These are phyloP conservation scores for Pseudomyrmex flavicornis DNA, from an alignment of 1,140 invertebrate species.

Conservation along the genomic window DNA sequence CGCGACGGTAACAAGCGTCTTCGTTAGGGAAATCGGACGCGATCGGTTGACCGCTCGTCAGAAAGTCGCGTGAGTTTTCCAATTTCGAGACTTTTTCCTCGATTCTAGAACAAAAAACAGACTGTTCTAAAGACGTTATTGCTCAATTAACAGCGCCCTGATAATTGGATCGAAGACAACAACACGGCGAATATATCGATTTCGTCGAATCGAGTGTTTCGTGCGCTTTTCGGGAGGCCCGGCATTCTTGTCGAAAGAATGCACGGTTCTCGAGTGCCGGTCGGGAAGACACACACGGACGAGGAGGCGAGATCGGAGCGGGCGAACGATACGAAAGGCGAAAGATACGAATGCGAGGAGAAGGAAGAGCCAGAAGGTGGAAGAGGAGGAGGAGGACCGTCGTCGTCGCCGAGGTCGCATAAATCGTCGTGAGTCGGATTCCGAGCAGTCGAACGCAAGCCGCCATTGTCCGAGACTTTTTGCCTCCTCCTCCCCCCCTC, in stretches of 20 bases:
- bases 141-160: background rate
- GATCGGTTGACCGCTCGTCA: constrained; percentile 49
- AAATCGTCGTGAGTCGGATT: constrained; percentile 82
- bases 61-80: constrained; percentile 40
- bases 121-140: background rate
- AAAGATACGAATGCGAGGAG: constrained; percentile 52
- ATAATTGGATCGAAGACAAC: background rate
- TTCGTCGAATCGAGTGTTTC: constrained; percentile 33
- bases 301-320: constrained; percentile 31
- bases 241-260: constrained; percentile 65
- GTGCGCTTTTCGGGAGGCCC: constrained; percentile 59
- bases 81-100: background rate
- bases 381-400: constrained; percentile 56
- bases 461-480: constrained; percentile 81
- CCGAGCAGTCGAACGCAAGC: constrained; percentile 80
- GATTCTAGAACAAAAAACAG: background rate
- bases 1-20: constrained; percentile 63
- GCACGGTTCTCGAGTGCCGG: constrained; percentile 54
- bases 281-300: constrained; percentile 14
- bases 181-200: constrained; percentile 14
- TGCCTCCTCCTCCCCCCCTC: constrained; percentile 50
- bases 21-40: constrained; percentile 49
- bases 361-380: constrained; percentile 55
- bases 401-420: constrained; percentile 77
- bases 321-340: constrained; percentile 27